Evolutionary conservation across 2,797 vertebrate genomes (phyloP).

Genomic region (Xiphorhynchus erythropygius): DNA sequence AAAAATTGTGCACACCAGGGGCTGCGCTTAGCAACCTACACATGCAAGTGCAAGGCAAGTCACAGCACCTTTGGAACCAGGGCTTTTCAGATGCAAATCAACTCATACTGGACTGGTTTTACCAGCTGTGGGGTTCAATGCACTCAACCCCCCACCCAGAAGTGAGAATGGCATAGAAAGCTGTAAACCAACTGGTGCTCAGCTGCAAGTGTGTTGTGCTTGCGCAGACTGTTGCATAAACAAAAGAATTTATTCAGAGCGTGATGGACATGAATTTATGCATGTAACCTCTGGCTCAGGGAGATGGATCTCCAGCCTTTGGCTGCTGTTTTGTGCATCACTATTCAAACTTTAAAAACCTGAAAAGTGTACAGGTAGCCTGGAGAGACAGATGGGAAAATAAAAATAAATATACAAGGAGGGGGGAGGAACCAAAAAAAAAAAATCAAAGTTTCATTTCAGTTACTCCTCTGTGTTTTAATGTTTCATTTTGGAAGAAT

Average conservation of each 20-base stretch:
- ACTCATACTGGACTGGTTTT: constrained; percentile 20
- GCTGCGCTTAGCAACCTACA: constrained; percentile 28
- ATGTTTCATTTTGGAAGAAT: not conserved
- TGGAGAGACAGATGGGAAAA: not conserved
- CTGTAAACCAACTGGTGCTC: constrained; percentile 63
- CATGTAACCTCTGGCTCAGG: constrained; percentile 52
- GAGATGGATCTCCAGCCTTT: constrained; percentile 3
- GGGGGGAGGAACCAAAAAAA: too few relatives aligned
- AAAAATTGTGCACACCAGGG: not conserved
- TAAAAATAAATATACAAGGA: not conserved
- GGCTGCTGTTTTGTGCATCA: not conserved
- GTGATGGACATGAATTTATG: constrained; percentile 57
- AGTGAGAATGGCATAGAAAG: constrained; percentile 59
- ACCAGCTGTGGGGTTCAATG: constrained; percentile 61
- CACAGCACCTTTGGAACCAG: constrained; percentile 23
- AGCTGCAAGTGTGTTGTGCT: constrained; percentile 65
- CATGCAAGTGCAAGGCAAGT: constrained; percentile 40
- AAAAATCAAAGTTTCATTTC: not conserved
- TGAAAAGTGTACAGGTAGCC: not conserved
- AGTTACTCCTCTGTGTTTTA: not conserved
- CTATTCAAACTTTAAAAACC: not conserved
- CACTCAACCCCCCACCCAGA: constrained; percentile 52
- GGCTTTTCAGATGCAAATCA: constrained; percentile 61
- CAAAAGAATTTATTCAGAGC: constrained; percentile 61
- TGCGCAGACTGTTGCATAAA: constrained; percentile 54